Evolutionary conservation across 2,888 invertebrate genomes (phyloP), one percentile per base, ranked within the genome.

Genomic region (Tinea trinotella): DNA sequence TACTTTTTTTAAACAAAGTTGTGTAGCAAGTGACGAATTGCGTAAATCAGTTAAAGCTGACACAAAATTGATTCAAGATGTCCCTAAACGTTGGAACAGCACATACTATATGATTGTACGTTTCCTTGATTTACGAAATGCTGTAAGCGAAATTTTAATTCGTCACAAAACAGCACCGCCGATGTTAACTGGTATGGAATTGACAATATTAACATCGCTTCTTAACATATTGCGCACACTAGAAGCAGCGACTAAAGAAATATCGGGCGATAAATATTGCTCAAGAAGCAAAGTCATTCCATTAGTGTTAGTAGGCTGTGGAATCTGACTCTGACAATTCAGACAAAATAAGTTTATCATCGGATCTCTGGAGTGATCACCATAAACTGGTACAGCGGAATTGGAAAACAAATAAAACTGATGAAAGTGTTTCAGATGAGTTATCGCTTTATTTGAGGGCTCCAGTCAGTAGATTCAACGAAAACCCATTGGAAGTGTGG

Each of bases 201-300:
- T 63, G 30, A 53, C 56, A 55, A 57, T 59, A 2, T 52, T 58
- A 13, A 44, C 53, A 40, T 57, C 58, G 17, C 40, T 62, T 49
- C 24, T 59, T 9, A 40, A 57, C 15, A 49, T 61, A 19, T 50
- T 63, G 20, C 55, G 55, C 19, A 58, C 60, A 44, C 48, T 62
- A 9, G 58, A 62, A 57, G 40, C 52, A 40, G 54, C 59, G 7
- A 63, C 60, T 48, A 56, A 54, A 10, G 59, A 63, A 57, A 40
- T 61, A 7, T 63, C 55, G 55, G 57, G 52, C 9, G 57, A 62
- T 24, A 56, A 57, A 22, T 60, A 58, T 49, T 53, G 57, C 40
- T 59, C 60, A 7, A 56, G 58, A 12, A 60, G 60, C 56, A 54
- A 59, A 49, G 56, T 59, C 34, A 60, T 60, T 19, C 59, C 59